Conservation (phyloP, 2,797 vertebrate species). For the Helarctos malayanus region DNA sequence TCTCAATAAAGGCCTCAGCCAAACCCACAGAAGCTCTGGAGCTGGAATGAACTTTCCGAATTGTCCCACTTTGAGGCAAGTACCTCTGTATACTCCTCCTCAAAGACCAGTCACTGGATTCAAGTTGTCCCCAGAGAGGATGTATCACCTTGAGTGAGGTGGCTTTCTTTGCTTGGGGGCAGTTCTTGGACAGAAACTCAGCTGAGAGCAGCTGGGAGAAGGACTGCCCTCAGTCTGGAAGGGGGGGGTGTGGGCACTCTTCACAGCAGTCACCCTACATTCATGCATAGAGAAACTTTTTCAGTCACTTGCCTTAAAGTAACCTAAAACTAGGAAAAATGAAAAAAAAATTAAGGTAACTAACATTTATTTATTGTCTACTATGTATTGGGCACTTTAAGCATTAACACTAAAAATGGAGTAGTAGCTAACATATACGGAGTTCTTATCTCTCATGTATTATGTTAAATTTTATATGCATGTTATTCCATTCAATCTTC, state of each 20-base stretch:
- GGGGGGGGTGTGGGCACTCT: not conserved
- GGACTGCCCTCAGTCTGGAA: not conserved
- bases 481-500: not conserved
- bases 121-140: not conserved
- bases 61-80: not conserved
- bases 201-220: not conserved
- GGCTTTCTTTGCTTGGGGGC: not conserved
- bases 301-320: not conserved
- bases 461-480: not conserved
- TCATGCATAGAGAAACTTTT: not conserved
- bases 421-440: not conserved
- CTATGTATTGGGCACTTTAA: not conserved
- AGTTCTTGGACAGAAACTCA: not conserved
- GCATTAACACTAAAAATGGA: not conserved
- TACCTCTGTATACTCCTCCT: not conserved
- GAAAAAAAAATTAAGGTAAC: not conserved
- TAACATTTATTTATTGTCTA: not conserved
- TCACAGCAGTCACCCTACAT: not conserved
- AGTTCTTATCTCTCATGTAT: not conserved
- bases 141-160: not conserved
- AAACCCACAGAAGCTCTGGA: not conserved
- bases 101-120: not conserved
- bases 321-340: not conserved
- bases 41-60: not conserved
- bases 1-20: not conserved